These are phyloP conservation scores for Tetragnatha versicolor DNA, from an alignment of 1,140 invertebrate species.

Conservation along the genomic window DNA sequence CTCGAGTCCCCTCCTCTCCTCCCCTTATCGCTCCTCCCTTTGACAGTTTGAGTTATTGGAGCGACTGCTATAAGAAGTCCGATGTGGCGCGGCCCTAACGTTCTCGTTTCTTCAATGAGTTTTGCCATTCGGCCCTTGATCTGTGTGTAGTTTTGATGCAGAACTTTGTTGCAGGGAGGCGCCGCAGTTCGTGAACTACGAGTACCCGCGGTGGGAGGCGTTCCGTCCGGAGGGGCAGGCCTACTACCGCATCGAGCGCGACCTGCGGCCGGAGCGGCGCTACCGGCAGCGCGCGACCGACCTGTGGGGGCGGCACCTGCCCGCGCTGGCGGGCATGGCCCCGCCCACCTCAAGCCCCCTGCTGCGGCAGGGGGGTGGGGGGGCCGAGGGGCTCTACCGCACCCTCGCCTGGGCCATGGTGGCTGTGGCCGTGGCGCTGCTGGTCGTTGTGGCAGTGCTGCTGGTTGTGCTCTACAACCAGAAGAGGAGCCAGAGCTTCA, in stretches of 20 bases:
- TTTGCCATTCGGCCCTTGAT: too few species aligned
- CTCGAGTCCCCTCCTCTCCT: too few species aligned
- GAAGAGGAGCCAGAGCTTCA: slow-evolving; percentile 58
- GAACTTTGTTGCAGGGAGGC: slow-evolving; percentile 52
- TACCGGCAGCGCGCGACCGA: slow-evolving; percentile 48
- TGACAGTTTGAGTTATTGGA: too few species aligned
- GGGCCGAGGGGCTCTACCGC: slow-evolving; percentile 45
- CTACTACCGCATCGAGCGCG: slow-evolving; percentile 55
- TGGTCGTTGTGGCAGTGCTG: slow-evolving; percentile 57
- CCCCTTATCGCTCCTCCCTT: too few species aligned
- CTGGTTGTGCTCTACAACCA: slow-evolving; percentile 58
- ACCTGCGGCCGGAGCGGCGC: slow-evolving; percentile 2
- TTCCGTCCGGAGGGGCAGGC: slow-evolving; percentile 36
- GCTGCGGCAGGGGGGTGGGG: slow-evolving; percentile 13
- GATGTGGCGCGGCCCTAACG: too few species aligned
- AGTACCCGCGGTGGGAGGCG: slow-evolving; percentile 57
- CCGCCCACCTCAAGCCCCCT: slow-evolving; percentile 31
- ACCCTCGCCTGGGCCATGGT: slow-evolving; percentile 60
- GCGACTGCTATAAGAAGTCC: too few species aligned
- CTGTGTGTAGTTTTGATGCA: too few species aligned
- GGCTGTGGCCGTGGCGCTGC: slow-evolving; percentile 55
- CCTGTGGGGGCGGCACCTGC: slow-evolving; percentile 57
- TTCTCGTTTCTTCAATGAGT: too few species aligned
- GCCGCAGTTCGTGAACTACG: slow-evolving; percentile 54
- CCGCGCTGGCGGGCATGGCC: slow-evolving; percentile 32